phyloP scores from a whole-genome alignment of 2,797 vertebrate species.

The Atherinosoma microstoma region DNA sequence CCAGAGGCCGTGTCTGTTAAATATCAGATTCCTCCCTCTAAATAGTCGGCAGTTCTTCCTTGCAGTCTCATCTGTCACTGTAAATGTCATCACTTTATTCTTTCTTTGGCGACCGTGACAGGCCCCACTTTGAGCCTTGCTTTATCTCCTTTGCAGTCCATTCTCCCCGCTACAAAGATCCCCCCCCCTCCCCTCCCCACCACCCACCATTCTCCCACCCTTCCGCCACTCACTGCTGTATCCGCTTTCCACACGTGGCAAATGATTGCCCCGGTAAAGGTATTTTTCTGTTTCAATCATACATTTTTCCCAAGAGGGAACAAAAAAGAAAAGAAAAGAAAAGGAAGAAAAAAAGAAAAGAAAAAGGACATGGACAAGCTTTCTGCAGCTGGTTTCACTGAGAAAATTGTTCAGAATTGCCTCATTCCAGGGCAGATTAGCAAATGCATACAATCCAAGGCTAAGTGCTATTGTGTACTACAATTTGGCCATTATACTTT shows the following conservation, averaged over 20 bases:
- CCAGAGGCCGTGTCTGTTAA: conserved; percentile 91
- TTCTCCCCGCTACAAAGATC: conserved; percentile 92
- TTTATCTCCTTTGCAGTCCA: conserved; percentile 84
- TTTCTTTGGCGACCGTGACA: conserved; percentile 89
- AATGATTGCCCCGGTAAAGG: conserved; percentile 94
- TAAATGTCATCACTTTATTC: conserved; percentile 97
- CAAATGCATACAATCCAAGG: conserved; percentile 94
- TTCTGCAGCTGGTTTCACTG: conserved; percentile 97
- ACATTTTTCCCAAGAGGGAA: conserved; percentile 97
- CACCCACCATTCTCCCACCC: conserved; percentile 45
- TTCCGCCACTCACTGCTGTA: conserved; percentile 89
- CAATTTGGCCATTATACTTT: conserved; percentile 99
- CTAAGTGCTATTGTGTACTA: conserved; percentile 93
- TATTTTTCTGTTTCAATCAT: conserved; percentile 99
- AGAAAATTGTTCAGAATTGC: conserved; percentile 99
- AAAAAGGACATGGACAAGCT: conserved; percentile 83
- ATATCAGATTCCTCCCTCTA: conserved; percentile 93
- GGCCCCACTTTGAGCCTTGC: conserved; percentile 85
- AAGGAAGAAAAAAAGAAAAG: too few relatives aligned
- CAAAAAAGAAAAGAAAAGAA: conserved; percentile 61
- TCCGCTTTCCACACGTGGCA: conserved; percentile 98
- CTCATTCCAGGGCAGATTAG: conserved; percentile 99
- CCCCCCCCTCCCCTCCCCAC: conserved; percentile 18
- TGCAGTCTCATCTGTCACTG: conserved; percentile 93
- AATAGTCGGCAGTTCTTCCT: conserved; percentile 88